These are phyloP conservation scores for Orbicella faveolata DNA, from an alignment of 64 coral and sea anemone species.

Conservation along the genomic window DNA sequence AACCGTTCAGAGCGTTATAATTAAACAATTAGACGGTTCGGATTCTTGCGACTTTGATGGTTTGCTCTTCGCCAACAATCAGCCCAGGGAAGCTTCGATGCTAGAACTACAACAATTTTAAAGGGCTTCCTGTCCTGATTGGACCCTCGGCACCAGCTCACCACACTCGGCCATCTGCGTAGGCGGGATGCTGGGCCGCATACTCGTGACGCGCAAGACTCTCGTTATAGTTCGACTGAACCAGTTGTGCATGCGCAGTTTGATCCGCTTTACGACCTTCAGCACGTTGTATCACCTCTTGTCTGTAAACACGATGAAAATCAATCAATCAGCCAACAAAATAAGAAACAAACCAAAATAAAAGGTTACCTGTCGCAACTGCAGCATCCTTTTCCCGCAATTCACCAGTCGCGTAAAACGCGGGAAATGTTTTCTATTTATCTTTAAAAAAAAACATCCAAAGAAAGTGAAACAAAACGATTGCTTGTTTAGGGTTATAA, in stretches of 20 bases:
- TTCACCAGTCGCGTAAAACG: background rate
- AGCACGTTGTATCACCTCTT: constrained; percentile 62
- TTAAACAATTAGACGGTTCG: too few relatives aligned
- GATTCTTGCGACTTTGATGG: too few relatives aligned
- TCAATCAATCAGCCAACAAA: background rate
- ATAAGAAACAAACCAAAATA: background rate
- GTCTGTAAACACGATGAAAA: constrained; percentile 30
- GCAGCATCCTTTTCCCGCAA: background rate
- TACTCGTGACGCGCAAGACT: constrained; percentile 72
- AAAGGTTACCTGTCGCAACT: background rate
- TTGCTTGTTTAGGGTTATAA: too few relatives aligned
- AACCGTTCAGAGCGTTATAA: too few relatives aligned
- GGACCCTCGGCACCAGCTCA: constrained; percentile 5
- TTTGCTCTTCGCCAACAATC: too few relatives aligned
- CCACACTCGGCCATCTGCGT: constrained; percentile 80
- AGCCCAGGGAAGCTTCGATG: too few relatives aligned
- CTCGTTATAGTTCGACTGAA: constrained; percentile 59
- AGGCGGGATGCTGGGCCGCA: constrained; percentile 71
- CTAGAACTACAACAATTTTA: background rate
- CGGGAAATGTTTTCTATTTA: too few relatives aligned
- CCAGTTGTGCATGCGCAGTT: constrained; percentile 46
- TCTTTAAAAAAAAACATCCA: too few relatives aligned
- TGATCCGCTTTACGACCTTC: constrained; percentile 35
- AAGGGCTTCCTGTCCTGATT: background rate
- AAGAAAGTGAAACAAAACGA: too few relatives aligned